A percentile compares a stretch with the other conserved stretches of the same genome.
Evolutionary conservation across 2,888 invertebrate genomes (phyloP).

Genomic region (Eristalis tenax): DNA sequence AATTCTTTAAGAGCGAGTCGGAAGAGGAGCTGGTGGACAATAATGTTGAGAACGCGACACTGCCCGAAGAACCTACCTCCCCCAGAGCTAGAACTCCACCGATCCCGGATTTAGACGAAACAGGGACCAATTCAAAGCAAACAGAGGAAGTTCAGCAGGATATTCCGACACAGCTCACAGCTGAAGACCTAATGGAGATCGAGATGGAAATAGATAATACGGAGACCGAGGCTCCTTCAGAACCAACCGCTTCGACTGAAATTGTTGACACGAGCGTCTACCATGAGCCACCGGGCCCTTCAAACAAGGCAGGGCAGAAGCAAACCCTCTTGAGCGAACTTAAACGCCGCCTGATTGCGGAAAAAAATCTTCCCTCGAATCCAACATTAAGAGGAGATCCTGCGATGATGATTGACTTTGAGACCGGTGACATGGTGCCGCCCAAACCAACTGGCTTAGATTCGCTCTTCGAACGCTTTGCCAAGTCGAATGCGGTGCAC

Average conservation of each 20-base stretch:
- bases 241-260: slow-evolving; percentile 63
- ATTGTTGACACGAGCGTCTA: background rate
- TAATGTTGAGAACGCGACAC: slow-evolving; percentile 44
- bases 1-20: slow-evolving; percentile 88
- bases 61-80: background rate
- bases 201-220: background rate
- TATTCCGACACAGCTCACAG: background rate
- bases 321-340: slow-evolving; percentile 24
- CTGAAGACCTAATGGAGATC: slow-evolving; percentile 37
- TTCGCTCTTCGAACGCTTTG: slow-evolving; percentile 87
- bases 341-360: slow-evolving; percentile 47
- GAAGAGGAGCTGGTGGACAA: slow-evolving; percentile 73
- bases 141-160: background rate
- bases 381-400: slow-evolving; percentile 83
- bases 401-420: slow-evolving; percentile 85
- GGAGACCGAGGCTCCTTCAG: background rate
- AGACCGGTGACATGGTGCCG: slow-evolving; percentile 81
- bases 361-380: slow-evolving; percentile 73
- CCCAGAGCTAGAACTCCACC: background rate
- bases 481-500: slow-evolving; percentile 85
- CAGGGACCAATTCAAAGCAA: background rate
- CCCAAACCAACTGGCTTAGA: slow-evolving; percentile 84
- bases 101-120: background rate
- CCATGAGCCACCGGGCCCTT: background rate
- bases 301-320: background rate